Percentiles rank a stretch among this genome's conserved stretches.
These are phyloP conservation scores for Lasioglossum figueresi DNA, from an alignment of 2,888 invertebrate species.

Conservation along the genomic window DNA sequence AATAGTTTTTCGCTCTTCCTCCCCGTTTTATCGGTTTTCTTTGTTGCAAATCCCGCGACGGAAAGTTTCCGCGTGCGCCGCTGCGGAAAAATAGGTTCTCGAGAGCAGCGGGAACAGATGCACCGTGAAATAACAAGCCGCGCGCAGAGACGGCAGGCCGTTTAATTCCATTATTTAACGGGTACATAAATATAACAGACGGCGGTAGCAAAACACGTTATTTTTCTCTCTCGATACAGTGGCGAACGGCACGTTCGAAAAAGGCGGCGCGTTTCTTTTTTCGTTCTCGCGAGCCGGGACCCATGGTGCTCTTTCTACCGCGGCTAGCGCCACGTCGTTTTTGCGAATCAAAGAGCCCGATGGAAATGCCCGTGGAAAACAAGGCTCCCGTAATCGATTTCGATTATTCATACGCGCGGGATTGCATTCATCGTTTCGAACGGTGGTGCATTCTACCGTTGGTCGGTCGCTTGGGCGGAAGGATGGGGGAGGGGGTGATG, in stretches of 20 bases:
- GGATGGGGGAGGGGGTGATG: background rate
- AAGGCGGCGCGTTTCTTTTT: background rate
- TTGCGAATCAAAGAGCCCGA: slow-evolving; percentile 16
- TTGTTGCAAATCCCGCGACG: background rate
- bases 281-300: background rate
- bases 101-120: slow-evolving; percentile 30
- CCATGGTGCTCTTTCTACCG: background rate
- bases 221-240: slow-evolving; percentile 14
- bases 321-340: background rate
- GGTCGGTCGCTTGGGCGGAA: background rate
- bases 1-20: background rate
- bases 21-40: slow-evolving; percentile 15
- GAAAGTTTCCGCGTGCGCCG: background rate
- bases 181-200: slow-evolving; percentile 29
- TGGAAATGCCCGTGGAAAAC: slow-evolving; percentile 25
- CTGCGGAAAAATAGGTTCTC: background rate
- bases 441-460: background rate
- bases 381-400: slow-evolving; percentile 42
- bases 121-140: slow-evolving; percentile 40
- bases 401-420: slow-evolving; percentile 47
- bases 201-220: background rate
- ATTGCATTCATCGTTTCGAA: slow-evolving; percentile 22
- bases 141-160: slow-evolving; percentile 8
- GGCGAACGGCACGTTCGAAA: background rate
- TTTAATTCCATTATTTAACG: slow-evolving; percentile 54